Conservation (phyloP, 2,888 invertebrate genomes). For the Pteria penguin region DNA sequence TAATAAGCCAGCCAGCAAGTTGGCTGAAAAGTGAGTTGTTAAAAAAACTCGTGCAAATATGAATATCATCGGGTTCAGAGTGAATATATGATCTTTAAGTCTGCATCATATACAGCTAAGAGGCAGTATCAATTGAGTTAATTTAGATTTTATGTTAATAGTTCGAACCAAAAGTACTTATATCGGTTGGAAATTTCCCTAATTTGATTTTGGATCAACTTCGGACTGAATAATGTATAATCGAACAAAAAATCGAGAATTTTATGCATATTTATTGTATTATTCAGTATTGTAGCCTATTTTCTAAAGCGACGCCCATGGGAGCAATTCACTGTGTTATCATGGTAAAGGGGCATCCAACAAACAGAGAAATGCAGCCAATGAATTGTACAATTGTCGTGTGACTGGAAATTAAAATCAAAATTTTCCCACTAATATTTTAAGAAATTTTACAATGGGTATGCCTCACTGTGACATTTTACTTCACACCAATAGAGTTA, state of each 20-base stretch:
- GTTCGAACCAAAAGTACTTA: not conserved
- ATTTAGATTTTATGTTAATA: constrained; percentile 15
- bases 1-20: not conserved
- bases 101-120: not conserved
- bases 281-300: not conserved
- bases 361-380: too few species aligned
- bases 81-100: not conserved
- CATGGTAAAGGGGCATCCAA: too few species aligned
- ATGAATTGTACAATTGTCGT: too few species aligned
- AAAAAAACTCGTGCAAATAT: not conserved
- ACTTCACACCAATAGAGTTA: not conserved
- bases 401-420: too few species aligned
- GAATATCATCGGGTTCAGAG: not conserved
- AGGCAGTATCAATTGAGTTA: constrained; percentile 11
- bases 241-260: not conserved
- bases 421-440: too few species aligned
- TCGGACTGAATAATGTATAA: not conserved
- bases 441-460: too few species aligned
- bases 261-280: constrained; percentile 7
- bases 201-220: not conserved
- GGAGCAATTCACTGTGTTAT: not conserved
- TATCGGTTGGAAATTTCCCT: not conserved
- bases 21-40: not conserved
- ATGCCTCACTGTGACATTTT: not conserved
- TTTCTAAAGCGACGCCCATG: not conserved